Percentiles rank a stretch among this genome's conserved stretches.
Evolutionary conservation across 1,140 invertebrate genomes (phyloP).

Genomic region (Magallana gigas): DNA sequence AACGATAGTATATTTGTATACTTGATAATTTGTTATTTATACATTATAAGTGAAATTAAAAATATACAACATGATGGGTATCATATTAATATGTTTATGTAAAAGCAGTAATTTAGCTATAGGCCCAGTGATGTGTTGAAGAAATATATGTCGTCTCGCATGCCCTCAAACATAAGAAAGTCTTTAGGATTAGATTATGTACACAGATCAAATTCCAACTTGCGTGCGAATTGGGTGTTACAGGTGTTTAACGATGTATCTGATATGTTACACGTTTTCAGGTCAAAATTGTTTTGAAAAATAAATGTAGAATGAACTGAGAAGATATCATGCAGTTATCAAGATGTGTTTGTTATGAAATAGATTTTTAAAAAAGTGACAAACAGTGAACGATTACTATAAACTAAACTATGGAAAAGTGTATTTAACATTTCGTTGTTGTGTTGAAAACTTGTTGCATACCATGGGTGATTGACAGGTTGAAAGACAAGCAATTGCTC

Average conservation of each 20-base stretch:
- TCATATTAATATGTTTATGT: too few relatives aligned
- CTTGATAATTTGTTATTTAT: too few relatives aligned
- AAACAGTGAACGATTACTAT: too few relatives aligned
- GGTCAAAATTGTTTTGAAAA: background rate
- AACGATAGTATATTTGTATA: too few relatives aligned
- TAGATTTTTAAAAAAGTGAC: too few relatives aligned
- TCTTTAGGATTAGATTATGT: background rate
- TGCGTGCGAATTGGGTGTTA: background rate
- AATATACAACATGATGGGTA: too few relatives aligned
- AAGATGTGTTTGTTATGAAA: background rate
- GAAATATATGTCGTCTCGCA: too few relatives aligned
- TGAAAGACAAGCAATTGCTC: background rate
- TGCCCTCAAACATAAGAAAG: too few relatives aligned
- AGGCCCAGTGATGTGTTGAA: too few relatives aligned
- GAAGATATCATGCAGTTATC: background rate
- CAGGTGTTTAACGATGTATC: constrained; percentile 1
- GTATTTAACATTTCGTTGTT: background rate
- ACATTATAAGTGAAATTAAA: too few relatives aligned
- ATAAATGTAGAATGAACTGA: background rate
- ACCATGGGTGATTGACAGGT: background rate
- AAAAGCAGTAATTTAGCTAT: too few relatives aligned
- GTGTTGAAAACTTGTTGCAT: background rate
- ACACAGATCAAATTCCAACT: background rate
- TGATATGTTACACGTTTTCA: background rate
- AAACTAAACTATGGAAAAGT: background rate